Evolutionary conservation across 2,797 vertebrate species (phyloP).

Genomic region (Galago senegalensis): DNA sequence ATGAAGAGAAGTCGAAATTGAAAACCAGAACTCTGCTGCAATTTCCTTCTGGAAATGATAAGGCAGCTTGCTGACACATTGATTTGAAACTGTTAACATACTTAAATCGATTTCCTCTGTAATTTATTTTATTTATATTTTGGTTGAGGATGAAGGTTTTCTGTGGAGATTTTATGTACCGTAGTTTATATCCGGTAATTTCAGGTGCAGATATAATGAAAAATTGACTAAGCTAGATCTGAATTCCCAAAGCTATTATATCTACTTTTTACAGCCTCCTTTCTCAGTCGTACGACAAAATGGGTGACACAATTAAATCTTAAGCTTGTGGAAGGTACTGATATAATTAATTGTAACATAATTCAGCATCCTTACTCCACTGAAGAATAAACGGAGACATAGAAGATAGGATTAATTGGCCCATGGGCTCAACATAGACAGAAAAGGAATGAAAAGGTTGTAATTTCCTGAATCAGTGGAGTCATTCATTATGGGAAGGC

Average conservation of each 20-base stretch:
- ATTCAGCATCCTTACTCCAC: not conserved
- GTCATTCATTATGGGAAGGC: not conserved
- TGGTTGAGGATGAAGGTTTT: not conserved
- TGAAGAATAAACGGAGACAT: not conserved
- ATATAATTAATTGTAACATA: not conserved
- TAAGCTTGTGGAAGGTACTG: not conserved
- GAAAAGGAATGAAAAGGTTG: not conserved
- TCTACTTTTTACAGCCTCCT: not conserved
- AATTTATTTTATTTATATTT: slow-evolving; percentile 30
- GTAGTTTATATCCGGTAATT: not conserved
- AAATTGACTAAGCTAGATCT: not conserved
- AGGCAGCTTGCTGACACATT: not conserved
- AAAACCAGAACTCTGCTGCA: not conserved
- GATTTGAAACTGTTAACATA: not conserved
- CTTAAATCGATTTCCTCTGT: not conserved
- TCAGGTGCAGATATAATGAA: not conserved
- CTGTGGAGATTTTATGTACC: not conserved
- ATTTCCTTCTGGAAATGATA: not conserved
- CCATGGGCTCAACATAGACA: not conserved
- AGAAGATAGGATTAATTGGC: not conserved
- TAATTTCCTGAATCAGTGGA: not conserved
- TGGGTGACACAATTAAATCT: not conserved
- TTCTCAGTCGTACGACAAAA: slow-evolving; percentile 36
- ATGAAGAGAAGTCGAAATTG: not conserved
- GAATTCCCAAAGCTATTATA: not conserved